Percentiles rank a stretch among this genome's conserved stretches.
phyloP scores from a whole-genome alignment of 2,113 vertebrate species.

The Oryzias woworae region DNA sequence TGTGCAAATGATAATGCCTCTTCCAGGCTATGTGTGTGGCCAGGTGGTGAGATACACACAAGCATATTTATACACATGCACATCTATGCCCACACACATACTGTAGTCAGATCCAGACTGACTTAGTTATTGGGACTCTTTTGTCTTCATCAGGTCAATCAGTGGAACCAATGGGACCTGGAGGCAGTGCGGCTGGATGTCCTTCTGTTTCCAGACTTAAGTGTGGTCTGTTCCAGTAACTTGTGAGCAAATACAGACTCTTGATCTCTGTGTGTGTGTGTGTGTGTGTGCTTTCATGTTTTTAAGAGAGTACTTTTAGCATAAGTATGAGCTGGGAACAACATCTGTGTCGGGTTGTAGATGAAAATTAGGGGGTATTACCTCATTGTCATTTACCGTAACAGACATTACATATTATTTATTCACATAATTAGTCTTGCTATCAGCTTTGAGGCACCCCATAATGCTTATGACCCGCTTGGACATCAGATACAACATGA shows the following conservation, averaged over 20 bases:
- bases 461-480: constrained; percentile 8
- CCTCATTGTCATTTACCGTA: constrained; percentile 70
- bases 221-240: constrained; percentile 63
- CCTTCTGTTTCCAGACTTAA: constrained; percentile 58
- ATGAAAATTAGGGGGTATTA: constrained; percentile 58
- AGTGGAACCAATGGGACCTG: constrained; percentile 61
- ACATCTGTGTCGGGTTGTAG: constrained; percentile 63
- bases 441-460: constrained; percentile 37
- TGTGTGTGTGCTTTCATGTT: constrained; percentile 19
- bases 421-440: constrained; percentile 48
- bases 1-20: constrained; percentile 65
- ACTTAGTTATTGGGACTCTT: constrained; percentile 60
- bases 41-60: constrained; percentile 55
- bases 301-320: constrained; percentile 5
- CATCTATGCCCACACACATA: constrained; percentile 33
- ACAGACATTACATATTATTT: constrained; percentile 51
- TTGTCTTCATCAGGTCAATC: constrained; percentile 71
- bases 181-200: constrained; percentile 59
- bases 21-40: constrained; percentile 65
- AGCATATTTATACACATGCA: constrained; percentile 12
- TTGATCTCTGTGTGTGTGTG: constrained; percentile 29
- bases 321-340: constrained; percentile 37
- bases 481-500: constrained; percentile 19
- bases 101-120: constrained; percentile 17
- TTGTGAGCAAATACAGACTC: constrained; percentile 65